phyloP scores from a whole-genome alignment of 2,797 vertebrate species.

The Siniperca obscura region DNA sequence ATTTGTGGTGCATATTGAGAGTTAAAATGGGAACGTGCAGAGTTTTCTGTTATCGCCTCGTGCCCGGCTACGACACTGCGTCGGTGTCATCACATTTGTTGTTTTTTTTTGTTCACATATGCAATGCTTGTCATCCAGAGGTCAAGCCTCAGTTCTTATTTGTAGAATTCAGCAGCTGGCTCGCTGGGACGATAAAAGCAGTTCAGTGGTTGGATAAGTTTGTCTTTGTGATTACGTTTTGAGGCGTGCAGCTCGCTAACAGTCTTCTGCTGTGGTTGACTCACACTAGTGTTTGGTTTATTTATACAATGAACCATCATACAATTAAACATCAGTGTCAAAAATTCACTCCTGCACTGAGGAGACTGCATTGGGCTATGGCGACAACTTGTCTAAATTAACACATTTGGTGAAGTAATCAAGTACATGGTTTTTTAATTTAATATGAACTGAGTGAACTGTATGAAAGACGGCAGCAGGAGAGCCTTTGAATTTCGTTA shows the following conservation, averaged over 20 bases:
- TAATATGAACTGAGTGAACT: slow-evolving; percentile 62
- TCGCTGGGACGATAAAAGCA: slow-evolving; percentile 35
- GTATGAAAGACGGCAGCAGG: background rate
- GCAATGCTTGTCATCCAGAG: slow-evolving; percentile 47
- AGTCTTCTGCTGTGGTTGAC: slow-evolving; percentile 7
- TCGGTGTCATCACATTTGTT: slow-evolving; percentile 60
- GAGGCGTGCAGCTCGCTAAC: background rate
- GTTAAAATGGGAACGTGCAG: slow-evolving; percentile 60
- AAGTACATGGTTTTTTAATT: slow-evolving; percentile 54
- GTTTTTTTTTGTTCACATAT: slow-evolving; percentile 50
- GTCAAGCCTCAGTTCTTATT: slow-evolving; percentile 52
- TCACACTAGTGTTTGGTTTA: slow-evolving; percentile 33
- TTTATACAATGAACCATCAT: slow-evolving; percentile 39
- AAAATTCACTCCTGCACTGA: slow-evolving; percentile 36
- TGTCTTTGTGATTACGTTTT: slow-evolving; percentile 14
- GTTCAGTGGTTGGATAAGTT: slow-evolving; percentile 18
- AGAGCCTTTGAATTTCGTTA: slow-evolving; percentile 49
- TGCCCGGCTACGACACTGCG: slow-evolving; percentile 36
- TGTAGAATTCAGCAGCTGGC: slow-evolving; percentile 51
- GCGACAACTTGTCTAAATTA: slow-evolving; percentile 61
- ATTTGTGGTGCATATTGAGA: slow-evolving; percentile 43
- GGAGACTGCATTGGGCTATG: slow-evolving; percentile 29
- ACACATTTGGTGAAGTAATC: slow-evolving; percentile 56
- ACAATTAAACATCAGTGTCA: slow-evolving; percentile 50
- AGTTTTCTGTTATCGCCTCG: slow-evolving; percentile 41